phyloP scores from a whole-genome alignment of 2,113 vertebrate species.

The Echinops telfairi region DNA sequence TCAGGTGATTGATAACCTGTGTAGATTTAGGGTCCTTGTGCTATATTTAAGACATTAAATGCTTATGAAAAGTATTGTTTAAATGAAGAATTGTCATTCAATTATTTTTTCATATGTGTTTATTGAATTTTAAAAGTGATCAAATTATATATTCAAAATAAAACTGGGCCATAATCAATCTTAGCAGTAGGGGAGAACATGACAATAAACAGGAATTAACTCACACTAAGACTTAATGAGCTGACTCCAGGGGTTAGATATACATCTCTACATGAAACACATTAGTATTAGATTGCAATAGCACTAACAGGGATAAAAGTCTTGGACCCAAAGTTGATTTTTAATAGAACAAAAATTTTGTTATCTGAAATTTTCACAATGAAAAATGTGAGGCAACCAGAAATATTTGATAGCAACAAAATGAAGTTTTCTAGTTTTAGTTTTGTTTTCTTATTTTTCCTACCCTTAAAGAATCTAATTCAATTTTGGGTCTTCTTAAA shows the following conservation, averaged over 20 bases:
- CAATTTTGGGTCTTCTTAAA: constrained; percentile 7
- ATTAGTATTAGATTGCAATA: constrained; percentile 67
- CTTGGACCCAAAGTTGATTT: constrained; percentile 29
- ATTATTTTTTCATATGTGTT: constrained; percentile 69
- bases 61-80: constrained; percentile 46
- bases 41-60: not conserved
- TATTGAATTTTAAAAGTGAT: constrained; percentile 74
- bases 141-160: constrained; percentile 72
- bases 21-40: not conserved
- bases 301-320: not conserved
- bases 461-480: not conserved
- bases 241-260: constrained; percentile 68
- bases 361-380: constrained; percentile 32
- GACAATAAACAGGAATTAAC: constrained; percentile 73
- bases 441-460: not conserved
- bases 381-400: not conserved
- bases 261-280: constrained; percentile 69
- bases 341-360: constrained; percentile 48
- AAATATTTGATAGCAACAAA: constrained; percentile 20
- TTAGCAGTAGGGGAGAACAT: constrained; percentile 72
- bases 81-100: constrained; percentile 52
- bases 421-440: not conserved
- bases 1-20: not conserved
- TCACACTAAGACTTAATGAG: constrained; percentile 76
- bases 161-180: constrained; percentile 70